phyloP scores from a whole-genome alignment of 2,888 invertebrate genomes.

The Tachystola acroxantha region DNA sequence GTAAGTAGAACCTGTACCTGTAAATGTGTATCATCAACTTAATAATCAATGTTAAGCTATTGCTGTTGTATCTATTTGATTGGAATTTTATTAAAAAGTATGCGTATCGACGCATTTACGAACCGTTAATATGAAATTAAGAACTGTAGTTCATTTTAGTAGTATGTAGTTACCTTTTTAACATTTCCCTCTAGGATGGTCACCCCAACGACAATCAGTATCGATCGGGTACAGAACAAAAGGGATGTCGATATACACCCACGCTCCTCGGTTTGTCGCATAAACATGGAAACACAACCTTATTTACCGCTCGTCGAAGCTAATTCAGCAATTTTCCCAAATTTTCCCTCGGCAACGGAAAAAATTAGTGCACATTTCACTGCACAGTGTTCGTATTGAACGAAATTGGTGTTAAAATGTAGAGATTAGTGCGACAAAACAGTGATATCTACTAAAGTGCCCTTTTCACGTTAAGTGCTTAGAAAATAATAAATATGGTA shows the following conservation, averaged over 20 bases:
- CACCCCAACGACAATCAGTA: conserved; percentile 51
- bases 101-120: too few relatives aligned
- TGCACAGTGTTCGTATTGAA: conserved; percentile 8
- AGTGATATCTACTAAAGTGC: too few relatives aligned
- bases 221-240: conserved; percentile 60
- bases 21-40: too few relatives aligned
- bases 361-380: conserved; percentile 6
- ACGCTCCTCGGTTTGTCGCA: conserved; percentile 62
- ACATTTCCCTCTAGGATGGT: conserved; percentile 27
- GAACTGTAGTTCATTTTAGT: too few relatives aligned
- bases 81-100: too few relatives aligned
- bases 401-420: conserved; percentile 11
- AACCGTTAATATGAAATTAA: too few relatives aligned
- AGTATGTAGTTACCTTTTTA: background rate
- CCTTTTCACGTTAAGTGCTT: too few relatives aligned
- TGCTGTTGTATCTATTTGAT: too few relatives aligned
- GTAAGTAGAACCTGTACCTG: too few relatives aligned
- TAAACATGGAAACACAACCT: conserved; percentile 61
- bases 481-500: conserved; percentile 14
- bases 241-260: conserved; percentile 49
- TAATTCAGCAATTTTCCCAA: conserved; percentile 25
- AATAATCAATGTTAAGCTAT: too few relatives aligned
- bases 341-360: conserved; percentile 10
- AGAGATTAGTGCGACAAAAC: conserved; percentile 1
- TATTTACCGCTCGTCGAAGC: conserved; percentile 36